Conservation (phyloP, 2,113 vertebrate species). For the Phyllopteryx taeniolatus region DNA sequence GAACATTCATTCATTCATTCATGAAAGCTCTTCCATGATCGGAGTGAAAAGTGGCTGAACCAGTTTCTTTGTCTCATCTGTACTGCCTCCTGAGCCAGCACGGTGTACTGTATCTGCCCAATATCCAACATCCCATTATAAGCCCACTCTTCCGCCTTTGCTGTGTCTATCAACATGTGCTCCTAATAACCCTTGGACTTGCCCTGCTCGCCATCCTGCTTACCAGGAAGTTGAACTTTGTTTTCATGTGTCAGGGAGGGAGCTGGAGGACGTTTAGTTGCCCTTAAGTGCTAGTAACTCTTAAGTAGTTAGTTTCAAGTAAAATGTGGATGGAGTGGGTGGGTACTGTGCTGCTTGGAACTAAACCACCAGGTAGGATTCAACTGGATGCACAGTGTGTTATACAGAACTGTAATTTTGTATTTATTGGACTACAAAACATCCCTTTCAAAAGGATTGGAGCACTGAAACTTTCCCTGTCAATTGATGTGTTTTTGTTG, state of each 20-base stretch:
- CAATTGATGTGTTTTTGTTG: neutral
- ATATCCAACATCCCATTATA: slow-evolving; percentile 25
- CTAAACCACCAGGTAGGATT: slow-evolving; percentile 43
- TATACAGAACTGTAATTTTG: neutral
- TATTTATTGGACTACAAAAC: neutral
- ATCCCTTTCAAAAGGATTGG: neutral
- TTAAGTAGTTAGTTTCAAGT: slow-evolving; percentile 49
- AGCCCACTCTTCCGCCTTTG: slow-evolving; percentile 22
- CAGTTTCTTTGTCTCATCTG: slow-evolving; percentile 67
- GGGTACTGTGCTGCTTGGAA: slow-evolving; percentile 25
- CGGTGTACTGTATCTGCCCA: slow-evolving; percentile 38
- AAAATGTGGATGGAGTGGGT: slow-evolving; percentile 39
- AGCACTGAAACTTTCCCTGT: slow-evolving; percentile 1
- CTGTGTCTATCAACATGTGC: slow-evolving; percentile 7
- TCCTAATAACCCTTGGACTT: slow-evolving; percentile 17
- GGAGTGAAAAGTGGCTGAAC: slow-evolving; percentile 60
- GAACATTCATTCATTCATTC: slow-evolving; percentile 14
- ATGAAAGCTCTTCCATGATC: slow-evolving; percentile 25
- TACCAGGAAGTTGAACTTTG: slow-evolving; percentile 60
- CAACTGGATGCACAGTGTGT: neutral
- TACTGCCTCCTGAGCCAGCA: slow-evolving; percentile 33
- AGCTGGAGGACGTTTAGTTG: slow-evolving; percentile 34
- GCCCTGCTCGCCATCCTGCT: slow-evolving; percentile 16
- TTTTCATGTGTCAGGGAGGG: slow-evolving; percentile 48
- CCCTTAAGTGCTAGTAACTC: slow-evolving; percentile 39